Conservation (phyloP, 2,113 vertebrate species). For the Perca flavescens region DNA sequence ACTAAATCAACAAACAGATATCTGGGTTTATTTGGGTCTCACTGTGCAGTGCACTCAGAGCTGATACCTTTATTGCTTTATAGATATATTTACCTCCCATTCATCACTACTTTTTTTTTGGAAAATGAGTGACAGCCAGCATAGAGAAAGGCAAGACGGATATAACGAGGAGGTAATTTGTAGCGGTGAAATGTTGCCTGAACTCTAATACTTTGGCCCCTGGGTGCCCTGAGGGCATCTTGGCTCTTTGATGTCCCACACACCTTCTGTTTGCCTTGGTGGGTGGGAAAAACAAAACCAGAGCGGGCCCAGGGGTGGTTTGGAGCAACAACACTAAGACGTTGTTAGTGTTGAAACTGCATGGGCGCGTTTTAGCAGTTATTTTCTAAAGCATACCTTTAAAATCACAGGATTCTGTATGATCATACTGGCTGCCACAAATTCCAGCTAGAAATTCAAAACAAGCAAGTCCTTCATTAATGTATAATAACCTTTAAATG, state of each 20-base stretch:
- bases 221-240: slow-evolving; percentile 44
- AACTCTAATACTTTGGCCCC: slow-evolving; percentile 47
- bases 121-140: slow-evolving; percentile 35
- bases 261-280: slow-evolving; percentile 67
- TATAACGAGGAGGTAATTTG: slow-evolving; percentile 58
- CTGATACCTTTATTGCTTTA: slow-evolving; percentile 21
- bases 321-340: slow-evolving; percentile 65
- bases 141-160: slow-evolving; percentile 13
- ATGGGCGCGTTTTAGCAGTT: slow-evolving; percentile 52
- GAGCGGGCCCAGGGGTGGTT: slow-evolving; percentile 50
- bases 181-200: slow-evolving; percentile 50
- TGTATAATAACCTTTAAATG: slow-evolving; percentile 44
- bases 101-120: slow-evolving; percentile 7
- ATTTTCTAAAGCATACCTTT: slow-evolving; percentile 60
- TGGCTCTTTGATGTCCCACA: slow-evolving; percentile 70
- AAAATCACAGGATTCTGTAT: slow-evolving; percentile 63
- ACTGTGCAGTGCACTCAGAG: slow-evolving; percentile 43
- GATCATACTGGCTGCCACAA: slow-evolving; percentile 44
- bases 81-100: slow-evolving; percentile 20
- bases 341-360: slow-evolving; percentile 63
- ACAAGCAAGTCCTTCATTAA: slow-evolving; percentile 58
- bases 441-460: slow-evolving; percentile 48
- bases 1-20: slow-evolving; percentile 76
- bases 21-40: slow-evolving; percentile 71
- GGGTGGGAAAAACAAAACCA: slow-evolving; percentile 77